Evolutionary conservation across 2,888 invertebrate species (phyloP), one percentile per base, ranked within the genome.

Genomic region (Cryptocephalus moraei): DNA sequence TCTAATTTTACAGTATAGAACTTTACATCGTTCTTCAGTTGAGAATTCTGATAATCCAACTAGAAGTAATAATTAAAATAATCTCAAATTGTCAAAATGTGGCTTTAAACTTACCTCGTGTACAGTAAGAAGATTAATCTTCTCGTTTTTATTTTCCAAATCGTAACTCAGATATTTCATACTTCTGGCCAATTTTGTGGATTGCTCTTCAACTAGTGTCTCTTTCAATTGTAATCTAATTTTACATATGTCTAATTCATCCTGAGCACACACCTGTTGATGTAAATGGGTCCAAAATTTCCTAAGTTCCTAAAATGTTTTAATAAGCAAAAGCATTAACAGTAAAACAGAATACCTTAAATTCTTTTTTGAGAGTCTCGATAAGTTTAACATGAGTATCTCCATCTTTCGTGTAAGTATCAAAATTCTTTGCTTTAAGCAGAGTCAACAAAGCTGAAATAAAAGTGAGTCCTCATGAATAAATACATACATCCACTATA

Each of bases 231-330:
- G 65, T 45, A 81, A 62, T 45, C 84, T 70, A 53, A 78, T 75
- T 60, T 80, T 82, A 36, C 82, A 82, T 79, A 86, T 85, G 58
- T 78, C 76, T 40, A 87, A 63, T 67, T 88, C 87, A 67, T 88
- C 87, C 48, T 78, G 74, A 1, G 82, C 80, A 46, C 80, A 74
- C 38, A 72, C 65, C 54, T 68, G 67, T 47, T 63, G 64, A 49
- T 69, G 63, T 33, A 71, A 53, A 43, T 61, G 61, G n/a, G 68
- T 70, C 71, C 71, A 72, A 33, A 70, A 53, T 51, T 63, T 67
- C 40, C 71, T 57, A 41, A 69, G 49, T 55, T 68, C 69, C 66
- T 66, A 47, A 45, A 31, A 44, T 45, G 22, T 22, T 22, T 22
- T 6, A 22, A 22, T 22, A 22, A 22, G 22, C 6, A 4, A 6